Evolutionary conservation across 2,113 vertebrate species (phyloP), one percentile per base, ranked within the genome.

Genomic region (Myxocyprinus asiaticus): DNA sequence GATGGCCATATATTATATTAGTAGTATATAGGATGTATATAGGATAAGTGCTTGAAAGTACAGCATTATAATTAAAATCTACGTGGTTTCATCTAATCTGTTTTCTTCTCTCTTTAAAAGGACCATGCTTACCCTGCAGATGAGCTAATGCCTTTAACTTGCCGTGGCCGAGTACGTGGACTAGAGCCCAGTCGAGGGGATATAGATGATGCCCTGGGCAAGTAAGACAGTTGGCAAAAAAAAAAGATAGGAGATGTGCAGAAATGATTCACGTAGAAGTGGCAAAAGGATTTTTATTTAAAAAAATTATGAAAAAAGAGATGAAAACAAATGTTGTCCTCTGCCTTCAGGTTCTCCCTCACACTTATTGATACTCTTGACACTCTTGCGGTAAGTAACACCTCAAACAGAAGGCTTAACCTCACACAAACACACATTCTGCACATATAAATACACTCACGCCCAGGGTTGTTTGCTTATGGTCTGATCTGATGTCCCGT

Each of bases 41-140:
- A 33, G 22, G 22, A 33, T 33, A 33, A 33, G 22, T 33, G 22
- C 22, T 33, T 1, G 22, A 33, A 33, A 33, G 22, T 33, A 33
- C 22, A 33, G 22, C 22, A 33, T 33, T 33, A 3, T 58, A 15
- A 10, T 7, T 14, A 15, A 58, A 33, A 33, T 33, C 14, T 72
- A n/a, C 15, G 5, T 61, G 12, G 53, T 80, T 14, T 2, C 69
- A 33, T 33, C 22, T 33, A 33, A 33, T 33, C 22, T 33, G 22
- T 33, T n/a, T 80, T 51, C 82, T 74, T 86, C 85, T 83, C 77
- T 88, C 66, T 73, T 33, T 33, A 33, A 33, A 17, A 98, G 98
- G 95, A 98, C 90, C 97, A 99, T 72, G 98, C 98, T 0, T 99
- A 99, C 84, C 98, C 98, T 86, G 98, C 98, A 11, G 98, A 99